These are phyloP conservation scores for Hycleus cichorii DNA, from an alignment of 1,140 invertebrate genomes.

Conservation along the genomic window DNA sequence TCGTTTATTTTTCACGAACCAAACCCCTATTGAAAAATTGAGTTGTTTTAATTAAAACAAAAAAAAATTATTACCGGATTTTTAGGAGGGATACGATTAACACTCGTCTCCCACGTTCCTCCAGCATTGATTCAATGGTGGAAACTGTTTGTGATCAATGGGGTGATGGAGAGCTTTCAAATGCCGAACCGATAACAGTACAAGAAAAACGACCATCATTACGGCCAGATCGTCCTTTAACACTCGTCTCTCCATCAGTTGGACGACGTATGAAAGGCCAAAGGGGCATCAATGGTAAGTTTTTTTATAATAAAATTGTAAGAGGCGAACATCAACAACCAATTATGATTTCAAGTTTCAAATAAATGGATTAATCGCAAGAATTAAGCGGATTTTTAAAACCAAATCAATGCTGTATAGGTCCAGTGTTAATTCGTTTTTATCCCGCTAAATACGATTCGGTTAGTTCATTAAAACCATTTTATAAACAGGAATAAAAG, in stretches of 20 bases:
- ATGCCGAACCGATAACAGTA: slow-evolving; percentile 39
- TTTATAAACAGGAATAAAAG: too few relatives aligned
- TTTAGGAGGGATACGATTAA: slow-evolving; percentile 49
- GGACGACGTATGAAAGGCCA: slow-evolving; percentile 65
- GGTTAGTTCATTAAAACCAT: too few relatives aligned
- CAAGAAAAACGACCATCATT: slow-evolving; percentile 40
- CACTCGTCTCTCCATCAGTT: slow-evolving; percentile 62
- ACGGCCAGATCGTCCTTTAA: slow-evolving; percentile 45
- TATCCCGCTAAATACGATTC: too few relatives aligned
- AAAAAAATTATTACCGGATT: not conserved
- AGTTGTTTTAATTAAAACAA: not conserved
- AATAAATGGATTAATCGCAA: too few relatives aligned
- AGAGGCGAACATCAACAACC: too few relatives aligned
- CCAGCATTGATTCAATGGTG: slow-evolving; percentile 70
- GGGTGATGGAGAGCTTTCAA: slow-evolving; percentile 31
- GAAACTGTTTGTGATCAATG: slow-evolving; percentile 54
- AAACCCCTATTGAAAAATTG: too few relatives aligned
- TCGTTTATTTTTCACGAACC: too few relatives aligned
- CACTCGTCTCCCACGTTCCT: slow-evolving; percentile 58
- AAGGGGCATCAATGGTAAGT: slow-evolving; percentile 64
- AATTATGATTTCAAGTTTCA: too few relatives aligned
- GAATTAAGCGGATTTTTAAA: too few relatives aligned
- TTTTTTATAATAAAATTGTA: too few relatives aligned
- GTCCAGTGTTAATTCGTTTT: too few relatives aligned
- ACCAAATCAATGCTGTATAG: too few relatives aligned